Evolutionary conservation across 2,888 invertebrate genomes (phyloP), one percentile per base, ranked within the genome.

Genomic region (Agrochola lota): DNA sequence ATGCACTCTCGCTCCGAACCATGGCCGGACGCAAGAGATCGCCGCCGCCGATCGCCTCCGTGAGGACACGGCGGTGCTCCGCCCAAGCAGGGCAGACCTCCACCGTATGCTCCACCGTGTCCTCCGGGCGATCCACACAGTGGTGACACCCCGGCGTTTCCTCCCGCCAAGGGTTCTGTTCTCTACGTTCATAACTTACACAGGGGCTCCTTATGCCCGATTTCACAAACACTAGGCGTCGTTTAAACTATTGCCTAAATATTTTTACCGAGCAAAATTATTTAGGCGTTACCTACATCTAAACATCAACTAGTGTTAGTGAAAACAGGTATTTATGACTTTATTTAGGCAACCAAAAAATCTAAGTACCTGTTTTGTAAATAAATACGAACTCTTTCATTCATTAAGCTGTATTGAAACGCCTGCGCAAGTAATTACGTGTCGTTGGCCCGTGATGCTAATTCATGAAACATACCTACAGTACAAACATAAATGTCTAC

Each of bases 391-490:
- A 62, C 30, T 35, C 67, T 20, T 71, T 43, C 69, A 63, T 81
- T 73, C 55, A 85, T 81, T 72, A 66, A 74, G 43, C n/a, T 17
- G 43, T 67, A n/a, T 59, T 17, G 52, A 43, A 67, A 52, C 83
- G 70, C 64, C 63, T 75, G 74, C 71, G 62, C 71, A 71, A 71
- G 62, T 81, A 79, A 87, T 84, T 86, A 87, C 67, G 26, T 72
- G 78, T 76, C 81, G 64, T 81, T 86, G 87, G 84, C 91, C 89
- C 88, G 85, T 86, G 68, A 83, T 90, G 91, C 88, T 91, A 91
- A 92, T 92, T 89, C 83, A 73, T 83, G 75, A 84, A 84, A 85
- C 80, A 84, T 82, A 85, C 87, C 86, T 77, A 88, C 64, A 78
- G n/a, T 11, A 60, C 30, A 60, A 26, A 40, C 35, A 12, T 63